Base-by-base conservation (phyloP, 1,140 invertebrate species). In the Helicoverpa armigera region DNA sequence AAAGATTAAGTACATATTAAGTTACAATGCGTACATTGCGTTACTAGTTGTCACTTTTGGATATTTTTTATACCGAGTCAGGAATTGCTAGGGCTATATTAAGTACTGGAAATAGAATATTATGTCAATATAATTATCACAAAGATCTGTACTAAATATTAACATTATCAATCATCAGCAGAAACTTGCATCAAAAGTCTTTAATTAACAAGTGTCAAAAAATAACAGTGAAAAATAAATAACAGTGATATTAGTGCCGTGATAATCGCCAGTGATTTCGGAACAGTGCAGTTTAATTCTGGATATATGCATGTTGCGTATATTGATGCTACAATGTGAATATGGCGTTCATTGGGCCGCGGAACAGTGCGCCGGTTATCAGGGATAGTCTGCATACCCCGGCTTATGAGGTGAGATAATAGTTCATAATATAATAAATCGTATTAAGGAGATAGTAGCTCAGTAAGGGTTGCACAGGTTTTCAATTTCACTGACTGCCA, bases 361-460 rank as follows among this genome's bases (percentile, higher is more conserved):
- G 94, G 89, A 96, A 96, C 88, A 95, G 94, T 84, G 95, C 93
- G 84, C 95, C 95, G 65, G 87, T 96, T 81, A 94, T 96, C 82
- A 96, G 94, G 88, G 96, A 96, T 91, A 96, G 96, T 87, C 95
- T 96, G 73, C 96, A 95, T 83, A 94, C 94, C 78, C 96, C 96
- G 75, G 96, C 96, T 67, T 96, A 96, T 82, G 94, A 96, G 90
- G 96, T 96, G 94, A 92, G 96, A 87, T 69, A 48, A 53, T 9
- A 13, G 9, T n/a, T 4, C 12, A 29, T 12, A 13, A n/a, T 4
- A 5, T 61, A 29, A 60, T 60, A 11, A 23, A 29, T 60, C 7
- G 11, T 60, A 5, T 35, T 35, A 2, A 35, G 3, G 35, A 3
- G 35, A 35, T 35, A 35, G 35, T 35, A 3, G 3, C 2, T 35